Evolutionary conservation across 2,888 invertebrate species (phyloP).

Genomic region (Halocaridina rubra): DNA sequence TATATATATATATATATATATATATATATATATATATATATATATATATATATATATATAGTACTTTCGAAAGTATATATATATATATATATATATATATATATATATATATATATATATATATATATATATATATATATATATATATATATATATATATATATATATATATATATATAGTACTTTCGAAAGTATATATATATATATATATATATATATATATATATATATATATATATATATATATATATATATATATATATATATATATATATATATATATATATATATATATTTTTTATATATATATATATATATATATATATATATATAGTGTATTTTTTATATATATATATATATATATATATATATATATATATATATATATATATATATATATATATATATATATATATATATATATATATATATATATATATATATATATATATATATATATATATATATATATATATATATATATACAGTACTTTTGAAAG

Average conservation of each 20-base stretch:
- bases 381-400: not conserved
- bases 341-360: not conserved
- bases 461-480: not conserved
- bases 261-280: not conserved
- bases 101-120: constrained; percentile 9
- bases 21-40: not conserved
- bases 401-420: not conserved
- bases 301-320: not conserved
- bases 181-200: too few relatives aligned
- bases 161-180: too few relatives aligned
- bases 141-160: constrained; percentile 17
- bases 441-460: not conserved
- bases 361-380: not conserved
- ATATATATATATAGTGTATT: not conserved
- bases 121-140: constrained; percentile 8
- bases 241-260: not conserved
- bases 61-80: too few relatives aligned
- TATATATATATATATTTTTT: too few relatives aligned
- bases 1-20: not conserved
- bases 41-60: not conserved
- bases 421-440: not conserved
- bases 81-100: too few relatives aligned
- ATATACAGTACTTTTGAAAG: not conserved
- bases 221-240: constrained; percentile 1
- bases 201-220: constrained; percentile 4